Percentiles rank a stretch among this genome's conserved stretches.
Evolutionary conservation across 2,113 vertebrate genomes (phyloP).

Genomic region (Himantopus leucocephalus): DNA sequence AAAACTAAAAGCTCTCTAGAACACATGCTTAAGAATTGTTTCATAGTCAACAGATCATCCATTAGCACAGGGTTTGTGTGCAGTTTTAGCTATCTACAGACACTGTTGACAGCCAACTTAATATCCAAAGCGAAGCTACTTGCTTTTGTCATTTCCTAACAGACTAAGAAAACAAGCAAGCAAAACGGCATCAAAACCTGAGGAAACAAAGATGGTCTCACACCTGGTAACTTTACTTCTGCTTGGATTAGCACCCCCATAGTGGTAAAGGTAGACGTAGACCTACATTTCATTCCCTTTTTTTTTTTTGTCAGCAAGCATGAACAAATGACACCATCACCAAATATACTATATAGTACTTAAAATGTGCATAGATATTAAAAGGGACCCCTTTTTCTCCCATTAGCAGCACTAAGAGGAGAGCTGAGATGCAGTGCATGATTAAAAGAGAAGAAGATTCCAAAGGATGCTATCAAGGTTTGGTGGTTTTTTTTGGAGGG

Average conservation of each 20-base stretch:
- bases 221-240: not conserved
- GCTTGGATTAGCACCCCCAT: not conserved
- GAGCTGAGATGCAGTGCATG: not conserved
- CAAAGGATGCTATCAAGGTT: not conserved
- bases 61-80: not conserved
- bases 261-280: not conserved
- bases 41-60: not conserved
- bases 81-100: not conserved
- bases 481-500: not conserved
- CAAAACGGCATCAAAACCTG: not conserved
- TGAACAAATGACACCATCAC: not conserved
- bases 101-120: not conserved
- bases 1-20: not conserved
- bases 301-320: not conserved
- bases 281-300: not conserved
- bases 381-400: not conserved
- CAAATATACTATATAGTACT: not conserved
- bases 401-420: not conserved
- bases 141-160: not conserved
- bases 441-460: not conserved
- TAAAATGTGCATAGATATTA: not conserved
- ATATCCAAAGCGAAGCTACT: not conserved
- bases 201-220: not conserved
- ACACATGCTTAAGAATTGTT: not conserved
- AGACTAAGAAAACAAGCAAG: not conserved